These are phyloP conservation scores for Trimorus sp. DNA, from an alignment of 2,888 invertebrate genomes.

Conservation along the genomic window DNA sequence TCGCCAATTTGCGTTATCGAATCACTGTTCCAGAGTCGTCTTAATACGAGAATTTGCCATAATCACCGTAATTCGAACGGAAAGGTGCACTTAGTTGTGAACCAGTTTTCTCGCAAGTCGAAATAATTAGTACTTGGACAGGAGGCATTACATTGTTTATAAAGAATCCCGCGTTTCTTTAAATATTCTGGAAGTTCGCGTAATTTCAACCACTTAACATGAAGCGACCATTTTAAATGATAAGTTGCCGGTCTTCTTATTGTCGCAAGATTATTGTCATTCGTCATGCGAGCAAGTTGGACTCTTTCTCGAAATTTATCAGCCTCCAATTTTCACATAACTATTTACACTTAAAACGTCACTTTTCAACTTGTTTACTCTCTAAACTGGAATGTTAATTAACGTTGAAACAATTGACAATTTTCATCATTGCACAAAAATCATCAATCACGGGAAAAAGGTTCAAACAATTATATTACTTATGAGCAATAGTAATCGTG, in stretches of 20 bases:
- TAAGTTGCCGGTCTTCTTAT: conserved; percentile 18
- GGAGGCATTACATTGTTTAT: conserved; percentile 39
- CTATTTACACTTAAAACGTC: too few relatives aligned
- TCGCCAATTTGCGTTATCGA: conserved; percentile 9
- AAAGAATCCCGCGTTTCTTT: conserved; percentile 31
- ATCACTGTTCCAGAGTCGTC: conserved; percentile 7
- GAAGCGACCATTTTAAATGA: conserved; percentile 19
- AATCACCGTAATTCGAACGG: conserved; percentile 26
- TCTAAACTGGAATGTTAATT: too few relatives aligned
- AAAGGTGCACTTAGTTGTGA: conserved; percentile 28
- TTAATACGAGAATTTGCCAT: conserved; percentile 34
- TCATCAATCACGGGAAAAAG: neutral
- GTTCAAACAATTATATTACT: conserved; percentile 31
- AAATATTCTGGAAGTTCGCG: conserved; percentile 24
- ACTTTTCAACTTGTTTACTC: too few relatives aligned
- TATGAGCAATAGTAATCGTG: conserved; percentile 37
- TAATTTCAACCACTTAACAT: conserved; percentile 52
- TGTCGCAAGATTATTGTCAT: conserved; percentile 23
- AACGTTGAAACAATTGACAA: too few relatives aligned
- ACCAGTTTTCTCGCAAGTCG: conserved; percentile 44
- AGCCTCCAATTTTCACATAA: too few relatives aligned
- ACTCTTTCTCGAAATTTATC: too few relatives aligned
- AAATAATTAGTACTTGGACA: conserved; percentile 45
- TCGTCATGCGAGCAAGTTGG: conserved; percentile 4
- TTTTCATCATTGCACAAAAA: too few relatives aligned